A percentile compares a stretch with the other conserved stretches of the same genome.
Evolutionary conservation across 1,140 invertebrate genomes (phyloP).

Genomic region (Drosophila nigromelanica): DNA sequence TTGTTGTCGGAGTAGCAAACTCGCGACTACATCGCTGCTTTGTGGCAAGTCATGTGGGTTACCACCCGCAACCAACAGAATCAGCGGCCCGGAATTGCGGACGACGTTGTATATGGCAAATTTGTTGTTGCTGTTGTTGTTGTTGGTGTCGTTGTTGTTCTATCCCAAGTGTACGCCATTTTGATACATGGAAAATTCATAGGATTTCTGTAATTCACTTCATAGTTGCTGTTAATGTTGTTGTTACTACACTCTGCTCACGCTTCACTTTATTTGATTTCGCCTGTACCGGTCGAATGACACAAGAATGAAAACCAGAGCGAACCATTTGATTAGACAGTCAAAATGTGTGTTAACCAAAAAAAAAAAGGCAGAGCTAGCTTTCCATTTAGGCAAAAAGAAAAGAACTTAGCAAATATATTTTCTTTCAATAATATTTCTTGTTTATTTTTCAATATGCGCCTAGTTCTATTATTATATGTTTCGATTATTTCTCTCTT

Average conservation of each 20-base stretch:
- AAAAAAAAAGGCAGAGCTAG: too few species aligned
- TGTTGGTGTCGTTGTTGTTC: slow-evolving; percentile 8
- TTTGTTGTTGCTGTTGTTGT: too few species aligned
- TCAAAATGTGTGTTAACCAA: too few species aligned
- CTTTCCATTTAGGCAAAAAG: not conserved
- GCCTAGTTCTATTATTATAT: slow-evolving; percentile 73
- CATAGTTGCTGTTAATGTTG: slow-evolving; percentile 32
- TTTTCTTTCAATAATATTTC: slow-evolving; percentile 79
- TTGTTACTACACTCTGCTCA: slow-evolving; percentile 15
- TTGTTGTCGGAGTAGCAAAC: slow-evolving; percentile 51
- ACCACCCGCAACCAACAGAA: slow-evolving; percentile 30
- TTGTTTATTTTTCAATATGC: slow-evolving; percentile 80
- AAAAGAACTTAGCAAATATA: slow-evolving; percentile 18
- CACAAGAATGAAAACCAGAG: slow-evolving; percentile 4
- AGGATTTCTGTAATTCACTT: slow-evolving; percentile 59
- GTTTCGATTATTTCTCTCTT: slow-evolving; percentile 71
- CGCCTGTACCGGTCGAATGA: not conserved
- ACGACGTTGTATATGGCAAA: slow-evolving; percentile 30
- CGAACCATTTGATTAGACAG: not conserved
- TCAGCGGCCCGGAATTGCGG: slow-evolving; percentile 69
- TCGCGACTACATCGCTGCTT: slow-evolving; percentile 48
- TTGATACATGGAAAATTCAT: slow-evolving; percentile 52
- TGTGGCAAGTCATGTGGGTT: slow-evolving; percentile 35
- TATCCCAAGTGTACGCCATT: slow-evolving; percentile 41
- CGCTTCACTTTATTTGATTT: slow-evolving; percentile 18